These are phyloP conservation scores for Poeciliopsis turrubarensis DNA, from an alignment of 2,113 vertebrate genomes.

Conservation along the genomic window DNA sequence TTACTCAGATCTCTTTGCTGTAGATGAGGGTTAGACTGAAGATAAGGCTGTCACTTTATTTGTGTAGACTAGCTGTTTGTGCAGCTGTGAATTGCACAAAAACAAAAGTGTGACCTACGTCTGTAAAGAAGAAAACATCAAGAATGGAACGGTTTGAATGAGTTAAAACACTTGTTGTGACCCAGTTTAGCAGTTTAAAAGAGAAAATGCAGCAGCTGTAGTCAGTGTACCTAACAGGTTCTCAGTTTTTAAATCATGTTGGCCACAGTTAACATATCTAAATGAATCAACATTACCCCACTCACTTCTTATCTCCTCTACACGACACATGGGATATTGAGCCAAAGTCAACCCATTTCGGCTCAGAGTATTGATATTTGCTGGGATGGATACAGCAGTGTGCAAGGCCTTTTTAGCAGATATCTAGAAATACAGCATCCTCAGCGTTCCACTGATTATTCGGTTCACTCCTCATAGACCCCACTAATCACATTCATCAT, in stretches of 20 bases:
- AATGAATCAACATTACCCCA: constrained; percentile 1
- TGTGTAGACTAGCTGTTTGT: background rate
- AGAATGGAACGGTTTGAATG: background rate
- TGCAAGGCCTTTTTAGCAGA: constrained; percentile 30
- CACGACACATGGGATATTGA: background rate
- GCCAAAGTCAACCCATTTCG: constrained; percentile 8
- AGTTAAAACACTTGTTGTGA: background rate
- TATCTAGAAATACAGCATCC: constrained; percentile 44
- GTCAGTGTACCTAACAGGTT: background rate
- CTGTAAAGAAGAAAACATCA: background rate
- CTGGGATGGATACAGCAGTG: background rate
- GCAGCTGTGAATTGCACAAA: background rate
- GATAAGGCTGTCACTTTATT: background rate
- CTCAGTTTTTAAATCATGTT: constrained; percentile 6
- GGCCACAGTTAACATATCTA: constrained; percentile 1
- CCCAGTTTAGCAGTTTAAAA: background rate
- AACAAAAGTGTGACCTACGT: background rate
- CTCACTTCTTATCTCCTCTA: background rate
- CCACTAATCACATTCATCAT: constrained; percentile 68
- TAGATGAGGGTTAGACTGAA: background rate
- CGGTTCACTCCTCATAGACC: constrained; percentile 52
- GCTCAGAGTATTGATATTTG: constrained; percentile 13
- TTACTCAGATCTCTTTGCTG: background rate
- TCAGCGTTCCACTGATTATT: constrained; percentile 57
- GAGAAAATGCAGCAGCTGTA: background rate